Conservation (phyloP, 2,113 vertebrate species). For the Herpetotheres cachinnans region DNA sequence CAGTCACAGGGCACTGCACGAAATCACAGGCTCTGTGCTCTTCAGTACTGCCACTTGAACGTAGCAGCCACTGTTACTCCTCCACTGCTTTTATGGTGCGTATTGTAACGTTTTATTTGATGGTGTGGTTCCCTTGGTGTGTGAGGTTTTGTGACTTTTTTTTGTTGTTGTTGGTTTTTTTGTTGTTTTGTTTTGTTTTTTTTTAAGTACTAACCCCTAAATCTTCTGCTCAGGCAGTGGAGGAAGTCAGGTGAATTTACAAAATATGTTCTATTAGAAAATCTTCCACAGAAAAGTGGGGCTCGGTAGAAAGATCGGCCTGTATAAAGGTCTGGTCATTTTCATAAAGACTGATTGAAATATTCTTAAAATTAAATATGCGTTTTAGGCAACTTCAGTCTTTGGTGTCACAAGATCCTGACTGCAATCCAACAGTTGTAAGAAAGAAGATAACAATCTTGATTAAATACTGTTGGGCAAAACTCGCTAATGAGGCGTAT, state of each 20-base stretch:
- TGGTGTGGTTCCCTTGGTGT: background rate
- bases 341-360: background rate
- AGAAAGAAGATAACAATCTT: background rate
- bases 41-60: slow-evolving; percentile 1
- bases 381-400: background rate
- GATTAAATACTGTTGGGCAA: background rate
- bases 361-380: background rate
- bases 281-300: background rate
- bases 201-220: background rate
- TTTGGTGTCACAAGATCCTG: background rate
- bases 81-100: background rate
- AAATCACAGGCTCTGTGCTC: slow-evolving; percentile 20
- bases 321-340: background rate
- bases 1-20: slow-evolving; percentile 39
- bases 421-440: background rate
- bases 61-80: background rate
- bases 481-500: background rate
- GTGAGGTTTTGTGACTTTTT: background rate
- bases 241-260: background rate
- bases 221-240: background rate
- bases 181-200: background rate
- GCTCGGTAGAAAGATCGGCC: background rate
- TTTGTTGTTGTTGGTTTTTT: no score
- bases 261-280: background rate
- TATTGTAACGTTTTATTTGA: background rate